Base-by-base conservation (phyloP, 2,797 vertebrate species). In the Ispidina picta region DNA sequence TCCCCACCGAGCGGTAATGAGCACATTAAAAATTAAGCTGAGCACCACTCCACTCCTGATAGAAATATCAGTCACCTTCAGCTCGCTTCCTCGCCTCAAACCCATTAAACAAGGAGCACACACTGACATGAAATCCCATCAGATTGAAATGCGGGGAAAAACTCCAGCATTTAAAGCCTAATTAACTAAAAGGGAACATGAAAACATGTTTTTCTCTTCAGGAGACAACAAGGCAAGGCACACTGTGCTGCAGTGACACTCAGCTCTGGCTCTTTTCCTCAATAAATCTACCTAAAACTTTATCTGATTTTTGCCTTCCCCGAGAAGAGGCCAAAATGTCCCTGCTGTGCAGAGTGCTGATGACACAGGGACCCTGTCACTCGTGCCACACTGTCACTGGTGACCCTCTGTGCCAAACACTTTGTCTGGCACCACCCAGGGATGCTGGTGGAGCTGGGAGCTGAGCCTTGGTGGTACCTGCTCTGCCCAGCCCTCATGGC, bases 21-120 rank as follows among this genome's bases (percentile, higher is more conserved):
- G 25, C 17, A 33, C 70, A 95, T 90, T 93, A 94, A 96, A 95
- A 90, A 89, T 95, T 94, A 90, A 93, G 68, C 69, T 68, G 90
- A 88, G 81, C 75, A 88, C 77, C 92, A 74, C 39, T 85, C 69
- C 43, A 39, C 49, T 86, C 54, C 65, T 80, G 46, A 33, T 66
- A 55, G 76, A 87, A 84, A 71, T 85, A 93, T 89, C 69, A 68
- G 58, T 63, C 75, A 76, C 59, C 68, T 88, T 84, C 46, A 60
- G 25, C 37, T 79, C 37, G 17, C 19, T 82, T 86, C 54, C 29
- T 77, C 15, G 37, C 62, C 4, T 19, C 73, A 86, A 92, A 60
- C 10, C 25, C 26, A 46, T 26, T 68, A 88, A 92, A 66, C 8
- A 79, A 73, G 10, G 21, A 84, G 15, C 8, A 16, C 83, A 69